Evolutionary conservation across 2,113 vertebrate genomes (phyloP).

Genomic region (Sclerurus mexicanus): DNA sequence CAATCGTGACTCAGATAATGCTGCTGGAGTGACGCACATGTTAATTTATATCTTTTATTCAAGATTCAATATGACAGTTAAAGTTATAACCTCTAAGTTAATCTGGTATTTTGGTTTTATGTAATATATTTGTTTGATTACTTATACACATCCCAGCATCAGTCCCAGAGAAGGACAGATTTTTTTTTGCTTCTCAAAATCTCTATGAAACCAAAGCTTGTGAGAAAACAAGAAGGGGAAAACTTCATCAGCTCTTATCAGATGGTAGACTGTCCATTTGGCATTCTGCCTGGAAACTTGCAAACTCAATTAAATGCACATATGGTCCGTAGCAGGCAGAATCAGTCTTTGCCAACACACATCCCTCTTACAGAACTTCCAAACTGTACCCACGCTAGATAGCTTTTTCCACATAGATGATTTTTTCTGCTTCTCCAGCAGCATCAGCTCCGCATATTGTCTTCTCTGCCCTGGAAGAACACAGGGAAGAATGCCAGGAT

Average conservation of each 20-base stretch:
- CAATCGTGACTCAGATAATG: not conserved
- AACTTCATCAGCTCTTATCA: conserved; percentile 45
- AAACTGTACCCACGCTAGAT: not conserved
- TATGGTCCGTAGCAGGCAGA: conserved; percentile 66
- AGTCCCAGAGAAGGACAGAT: not conserved
- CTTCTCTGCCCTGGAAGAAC: conserved; percentile 42
- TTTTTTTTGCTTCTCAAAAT: not conserved
- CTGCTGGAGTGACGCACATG: not conserved
- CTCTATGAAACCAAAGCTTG: not conserved
- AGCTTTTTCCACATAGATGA: conserved; percentile 40
- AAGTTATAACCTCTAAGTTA: not conserved
- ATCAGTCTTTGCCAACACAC: conserved; percentile 62
- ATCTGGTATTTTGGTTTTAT: not conserved
- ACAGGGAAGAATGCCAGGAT: conserved; percentile 31
- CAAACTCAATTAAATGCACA: conserved; percentile 74
- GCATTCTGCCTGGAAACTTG: conserved; percentile 70
- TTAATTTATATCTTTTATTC: not conserved
- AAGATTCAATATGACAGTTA: not conserved
- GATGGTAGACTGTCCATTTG: conserved; percentile 59
- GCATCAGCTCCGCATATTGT: conserved; percentile 41
- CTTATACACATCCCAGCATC: not conserved
- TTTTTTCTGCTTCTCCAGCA: conserved; percentile 17
- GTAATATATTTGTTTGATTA: not conserved
- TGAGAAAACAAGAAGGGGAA: conserved; percentile 3
- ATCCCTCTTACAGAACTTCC: conserved; percentile 27